Evolutionary conservation across 1,140 invertebrate species (phyloP), one percentile per base, ranked within the genome.

Genomic region (Ylistrum balloti): DNA sequence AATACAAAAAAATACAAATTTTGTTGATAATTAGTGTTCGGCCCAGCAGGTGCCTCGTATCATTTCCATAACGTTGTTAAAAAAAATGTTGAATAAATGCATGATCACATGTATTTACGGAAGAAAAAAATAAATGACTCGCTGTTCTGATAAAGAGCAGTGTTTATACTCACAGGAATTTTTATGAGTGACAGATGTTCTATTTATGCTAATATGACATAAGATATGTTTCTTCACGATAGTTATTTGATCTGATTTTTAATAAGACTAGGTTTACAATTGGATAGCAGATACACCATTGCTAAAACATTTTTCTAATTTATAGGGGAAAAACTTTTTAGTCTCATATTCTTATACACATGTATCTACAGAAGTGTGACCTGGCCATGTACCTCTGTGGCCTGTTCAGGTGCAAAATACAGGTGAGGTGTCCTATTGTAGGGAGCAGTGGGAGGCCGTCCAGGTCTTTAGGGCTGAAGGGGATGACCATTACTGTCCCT

Each of bases 341-440:
- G 2, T 5, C 56, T 17, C 1, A 28, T 74, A 28, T 74, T 17
- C 56, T 5, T 74, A 28, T 28, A 28, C 28, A 74, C 56, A 9
- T 74, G 56, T 74, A 28, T 74, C 22, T 9, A 3, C 28, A 74
- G 22, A 74, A n/a, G 56, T 74, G 13, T 74, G 56, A 74, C 56
- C 56, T 74, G 56, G 56, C 22, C n/a, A 17, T 74, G 56, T 74
- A 74, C 56, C 56, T 74, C 56, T 38, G 35, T 38, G 35, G 35
- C 35, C 5, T 38, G 5, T 13, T 28, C 22, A 28, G 56, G 22
- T 28, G 22, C 28, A 74, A 22, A 74, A 74, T 74, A 74, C 56
- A 74, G 56, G 56, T 74, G 56, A 74, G 56, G 22, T 74, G 56
- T 74, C 56, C 56, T n/a, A 28, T 74, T 74, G 22, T 74, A 74